Evolutionary conservation across 2,797 vertebrate species (phyloP), one percentile per base, ranked within the genome.

Genomic region (Chelon auratus): DNA sequence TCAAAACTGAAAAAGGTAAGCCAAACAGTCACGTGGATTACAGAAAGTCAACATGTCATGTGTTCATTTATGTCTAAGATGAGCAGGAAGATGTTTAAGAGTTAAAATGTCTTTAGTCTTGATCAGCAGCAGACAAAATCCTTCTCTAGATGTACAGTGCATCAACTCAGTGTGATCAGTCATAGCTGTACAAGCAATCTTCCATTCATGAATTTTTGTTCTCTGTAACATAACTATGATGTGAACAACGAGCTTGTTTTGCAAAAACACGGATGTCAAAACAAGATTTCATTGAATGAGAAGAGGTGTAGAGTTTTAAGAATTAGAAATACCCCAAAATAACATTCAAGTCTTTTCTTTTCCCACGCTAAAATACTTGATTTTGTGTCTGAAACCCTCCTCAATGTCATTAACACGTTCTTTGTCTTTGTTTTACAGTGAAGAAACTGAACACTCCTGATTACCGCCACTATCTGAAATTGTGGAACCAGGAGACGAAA

Each of bases 401-500:
- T 5, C 15, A 15, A 47, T 18, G 9, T 51, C 1, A 33, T 17
- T 43, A 33, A 6, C 42, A 50, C 50, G 52, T 78, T 9, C 59
- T 68, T 52, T 86, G 45, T 11, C 8, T 53, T 37, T 86, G 10
- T 77, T n/a, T 80, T 70, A 12, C 86, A 95, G 95, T 94, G 9
- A 97, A 96, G 82, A 99, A 96, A 91, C 95, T 94, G 74, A 96
- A 93, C 87, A 95, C 94, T 56, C 94, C 96, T 68, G 98, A 99
- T 74, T 97, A 97, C 82, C 94, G 95, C n/a, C 95, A 96, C 62
- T 98, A 98, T 75, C 87, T 99, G 82, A 96, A 95, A 77, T 93
- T 98, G 75, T 99, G 97, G 97, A 96, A 96, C 80, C 95, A 96
- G 78, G 98, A 99, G 80, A 95, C 93, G 54, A 97, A 96, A 81